Percentiles rank a stretch among this genome's conserved stretches.
Evolutionary conservation across 2,797 vertebrate genomes (phyloP).

Genomic region (Sebastolobus alascanus): DNA sequence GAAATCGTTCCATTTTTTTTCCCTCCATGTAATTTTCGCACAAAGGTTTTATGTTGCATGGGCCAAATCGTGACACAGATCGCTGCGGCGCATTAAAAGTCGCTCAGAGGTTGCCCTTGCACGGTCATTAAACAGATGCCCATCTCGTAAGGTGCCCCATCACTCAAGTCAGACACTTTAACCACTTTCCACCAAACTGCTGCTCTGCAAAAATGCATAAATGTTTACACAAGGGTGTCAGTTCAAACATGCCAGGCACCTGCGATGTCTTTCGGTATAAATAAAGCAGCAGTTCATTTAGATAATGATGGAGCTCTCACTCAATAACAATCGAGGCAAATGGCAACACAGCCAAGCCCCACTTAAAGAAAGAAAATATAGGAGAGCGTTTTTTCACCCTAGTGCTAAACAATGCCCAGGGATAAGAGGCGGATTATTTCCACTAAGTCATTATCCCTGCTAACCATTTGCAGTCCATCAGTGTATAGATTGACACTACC

Average conservation of each 20-base stretch:
- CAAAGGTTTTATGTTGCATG: not conserved
- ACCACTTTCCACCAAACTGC: conserved; percentile 26
- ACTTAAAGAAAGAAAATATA: conserved; percentile 29
- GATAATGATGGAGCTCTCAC: conserved; percentile 44
- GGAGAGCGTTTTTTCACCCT: conserved; percentile 36
- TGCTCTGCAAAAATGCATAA: conserved; percentile 35
- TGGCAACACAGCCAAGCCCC: conserved; percentile 13
- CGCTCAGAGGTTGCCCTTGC: not conserved
- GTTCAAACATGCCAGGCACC: conserved; percentile 18
- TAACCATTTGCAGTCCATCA: conserved; percentile 50
- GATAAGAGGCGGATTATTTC: conserved; percentile 35
- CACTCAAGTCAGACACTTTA: conserved; percentile 3
- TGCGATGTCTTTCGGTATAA: conserved; percentile 19
- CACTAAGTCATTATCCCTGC: conserved; percentile 50
- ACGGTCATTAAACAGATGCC: conserved; percentile 32
- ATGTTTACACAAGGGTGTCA: conserved; percentile 11
- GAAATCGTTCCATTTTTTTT: not conserved
- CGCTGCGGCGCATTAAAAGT: conserved; percentile 21
- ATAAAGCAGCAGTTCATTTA: conserved; percentile 54
- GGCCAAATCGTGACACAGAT: not conserved
- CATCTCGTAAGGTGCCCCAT: not conserved
- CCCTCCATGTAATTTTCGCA: not conserved
- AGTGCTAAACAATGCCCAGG: conserved; percentile 34
- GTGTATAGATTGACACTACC: conserved; percentile 53
- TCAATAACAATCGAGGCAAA: conserved; percentile 40